phyloP scores from a whole-genome alignment of 2,888 invertebrate species.

The Altica lythri region DNA sequence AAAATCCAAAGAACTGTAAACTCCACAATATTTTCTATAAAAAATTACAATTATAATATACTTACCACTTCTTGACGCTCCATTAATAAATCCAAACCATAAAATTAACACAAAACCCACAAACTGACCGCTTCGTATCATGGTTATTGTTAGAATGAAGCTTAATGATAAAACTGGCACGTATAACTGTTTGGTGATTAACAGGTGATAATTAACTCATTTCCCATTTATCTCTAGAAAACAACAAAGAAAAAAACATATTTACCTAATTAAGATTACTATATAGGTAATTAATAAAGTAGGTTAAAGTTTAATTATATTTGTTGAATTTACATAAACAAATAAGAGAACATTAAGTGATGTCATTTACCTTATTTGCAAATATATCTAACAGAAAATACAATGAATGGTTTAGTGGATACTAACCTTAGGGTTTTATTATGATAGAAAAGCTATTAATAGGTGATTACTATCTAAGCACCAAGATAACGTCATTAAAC shows the following conservation, averaged over 20 bases:
- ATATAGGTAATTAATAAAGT: constrained; percentile 1
- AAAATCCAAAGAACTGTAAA: too few species aligned
- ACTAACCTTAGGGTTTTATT: too few species aligned
- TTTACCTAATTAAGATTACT: too few species aligned
- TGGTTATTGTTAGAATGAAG: constrained; percentile 1
- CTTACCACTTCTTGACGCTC: constrained; percentile 6
- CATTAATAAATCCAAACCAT: neutral
- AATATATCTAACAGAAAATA: too few species aligned
- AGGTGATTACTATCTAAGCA: too few species aligned
- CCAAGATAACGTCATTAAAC: too few species aligned
- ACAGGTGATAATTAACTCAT: constrained; percentile 8
- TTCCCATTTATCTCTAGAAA: constrained; percentile 11
- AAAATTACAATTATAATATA: neutral
- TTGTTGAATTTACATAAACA: too few species aligned
- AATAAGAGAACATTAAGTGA: too few species aligned
- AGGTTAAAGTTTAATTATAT: constrained; percentile 7
- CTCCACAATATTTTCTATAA: neutral
- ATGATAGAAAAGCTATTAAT: too few species aligned
- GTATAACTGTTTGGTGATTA: constrained; percentile 5
- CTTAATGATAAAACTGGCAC: neutral
- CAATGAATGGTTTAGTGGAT: too few species aligned
- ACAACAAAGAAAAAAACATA: constrained; percentile 3
- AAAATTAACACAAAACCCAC: neutral
- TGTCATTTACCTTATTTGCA: too few species aligned
- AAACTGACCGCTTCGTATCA: neutral